Evolutionary conservation across 2,888 invertebrate species (phyloP).

Genomic region (Chrysomela aeneicollis): DNA sequence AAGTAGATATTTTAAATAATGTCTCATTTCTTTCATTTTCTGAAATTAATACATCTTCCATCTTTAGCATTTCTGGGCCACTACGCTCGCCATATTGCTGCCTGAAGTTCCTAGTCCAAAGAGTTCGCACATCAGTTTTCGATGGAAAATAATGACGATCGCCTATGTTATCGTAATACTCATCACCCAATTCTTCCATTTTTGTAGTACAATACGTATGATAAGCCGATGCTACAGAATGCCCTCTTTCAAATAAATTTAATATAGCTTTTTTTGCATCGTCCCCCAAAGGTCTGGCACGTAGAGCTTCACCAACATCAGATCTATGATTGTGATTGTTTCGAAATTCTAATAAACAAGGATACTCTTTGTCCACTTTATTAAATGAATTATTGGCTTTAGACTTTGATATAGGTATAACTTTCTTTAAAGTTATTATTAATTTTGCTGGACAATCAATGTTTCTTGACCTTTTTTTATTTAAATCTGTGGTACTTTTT

Average conservation of each 20-base stretch:
- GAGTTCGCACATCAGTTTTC: constrained; percentile 26
- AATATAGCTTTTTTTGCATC: constrained; percentile 12
- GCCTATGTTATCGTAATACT: constrained; percentile 4
- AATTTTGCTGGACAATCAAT: no score
- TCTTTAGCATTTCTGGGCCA: constrained; percentile 18
- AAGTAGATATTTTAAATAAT: constrained; percentile 12
- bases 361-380: no score
- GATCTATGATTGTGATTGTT: background rate
- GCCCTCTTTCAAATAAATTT: constrained; percentile 21
- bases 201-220: constrained; percentile 18
- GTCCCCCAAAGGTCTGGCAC: background rate
- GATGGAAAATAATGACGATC: constrained; percentile 21
- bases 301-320: constrained; percentile 4
- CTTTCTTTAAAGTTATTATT: no score
- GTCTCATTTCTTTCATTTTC: background rate
- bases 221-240: constrained; percentile 25
- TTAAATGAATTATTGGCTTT: no score
- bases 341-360: constrained; percentile 1
- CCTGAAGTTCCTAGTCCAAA: constrained; percentile 26
- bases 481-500: no score
- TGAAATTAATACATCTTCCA: constrained; percentile 13
- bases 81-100: constrained; percentile 14
- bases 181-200: constrained; percentile 21
- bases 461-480: no score
- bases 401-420: no score